Percentiles rank a stretch among this genome's conserved stretches.
phyloP scores from a whole-genome alignment of 2,797 vertebrate genomes.

The Harpagifer antarcticus region DNA sequence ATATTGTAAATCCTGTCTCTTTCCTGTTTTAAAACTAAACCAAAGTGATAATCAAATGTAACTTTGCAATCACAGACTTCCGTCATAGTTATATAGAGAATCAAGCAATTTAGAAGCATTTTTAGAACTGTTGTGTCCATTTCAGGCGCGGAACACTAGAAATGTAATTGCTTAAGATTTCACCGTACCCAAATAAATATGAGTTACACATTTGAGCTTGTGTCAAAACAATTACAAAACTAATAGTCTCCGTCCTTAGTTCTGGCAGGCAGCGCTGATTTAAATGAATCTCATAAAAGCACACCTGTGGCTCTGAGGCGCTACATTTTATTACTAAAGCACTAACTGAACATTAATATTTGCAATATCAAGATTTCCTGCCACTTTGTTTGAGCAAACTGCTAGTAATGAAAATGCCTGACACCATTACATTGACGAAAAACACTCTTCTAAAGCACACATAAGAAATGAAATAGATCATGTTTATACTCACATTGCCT shows the following conservation, averaged over 20 bases:
- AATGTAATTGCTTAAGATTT: not conserved
- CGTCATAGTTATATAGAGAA: not conserved
- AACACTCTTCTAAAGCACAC: conserved; percentile 5
- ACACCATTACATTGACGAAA: conserved; percentile 3
- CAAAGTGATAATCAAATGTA: not conserved
- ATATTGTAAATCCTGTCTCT: not conserved
- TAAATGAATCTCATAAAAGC: conserved; percentile 31
- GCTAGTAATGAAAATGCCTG: not conserved
- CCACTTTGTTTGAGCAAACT: conserved; percentile 18
- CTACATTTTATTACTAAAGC: conserved; percentile 21
- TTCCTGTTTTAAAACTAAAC: not conserved
- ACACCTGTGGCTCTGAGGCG: conserved; percentile 31
- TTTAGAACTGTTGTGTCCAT: not conserved
- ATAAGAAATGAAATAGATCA: not conserved
- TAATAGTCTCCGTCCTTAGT: not conserved
- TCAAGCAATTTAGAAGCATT: not conserved
- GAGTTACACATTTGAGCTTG: not conserved
- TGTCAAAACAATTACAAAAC: conserved; percentile 22
- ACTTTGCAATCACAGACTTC: not conserved
- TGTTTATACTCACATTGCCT: not conserved
- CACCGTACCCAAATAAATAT: not conserved
- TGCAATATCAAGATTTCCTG: conserved; percentile 4
- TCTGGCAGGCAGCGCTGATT: conserved; percentile 18
- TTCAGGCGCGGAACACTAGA: not conserved
- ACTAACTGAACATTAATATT: conserved; percentile 8